phyloP scores from a whole-genome alignment of 2,797 vertebrate species.

The Chelidonichthys spinosus region DNA sequence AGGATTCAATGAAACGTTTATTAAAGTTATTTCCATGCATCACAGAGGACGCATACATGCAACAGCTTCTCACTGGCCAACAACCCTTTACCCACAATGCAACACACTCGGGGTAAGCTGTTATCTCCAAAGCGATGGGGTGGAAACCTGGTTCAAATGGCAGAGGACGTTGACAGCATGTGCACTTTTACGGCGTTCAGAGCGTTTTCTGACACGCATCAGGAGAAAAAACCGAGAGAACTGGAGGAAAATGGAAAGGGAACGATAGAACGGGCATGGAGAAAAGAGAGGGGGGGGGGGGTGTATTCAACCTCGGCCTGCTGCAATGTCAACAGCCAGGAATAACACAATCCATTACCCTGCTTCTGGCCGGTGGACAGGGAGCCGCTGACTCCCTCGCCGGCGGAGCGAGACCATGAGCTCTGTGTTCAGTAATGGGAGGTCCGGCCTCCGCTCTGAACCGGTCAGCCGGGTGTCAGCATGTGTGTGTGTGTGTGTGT shows the following conservation, averaged over 20 bases:
- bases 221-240: slow-evolving; percentile 20
- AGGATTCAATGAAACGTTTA: neutral
- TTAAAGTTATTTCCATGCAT: neutral
- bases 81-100: neutral
- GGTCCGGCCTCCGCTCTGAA: slow-evolving; percentile 68
- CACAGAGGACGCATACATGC: neutral
- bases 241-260: neutral
- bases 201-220: slow-evolving; percentile 32
- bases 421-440: slow-evolving; percentile 75
- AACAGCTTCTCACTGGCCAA: neutral
- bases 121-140: neutral
- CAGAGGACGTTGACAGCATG: neutral
- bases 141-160: neutral
- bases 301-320: slow-evolving; percentile 53
- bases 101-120: neutral
- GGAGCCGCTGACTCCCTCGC: slow-evolving; percentile 68
- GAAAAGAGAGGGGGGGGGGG: slow-evolving; percentile 32
- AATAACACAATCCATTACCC: slow-evolving; percentile 81
- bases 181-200: slow-evolving; percentile 10
- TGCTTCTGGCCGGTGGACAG: slow-evolving; percentile 68
- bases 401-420: slow-evolving; percentile 68
- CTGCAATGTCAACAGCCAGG: slow-evolving; percentile 73
- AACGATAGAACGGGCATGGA: neutral
- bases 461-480: slow-evolving; percentile 73
- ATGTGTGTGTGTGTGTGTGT: slow-evolving; percentile 33